These are phyloP conservation scores for Acholoe squamosa DNA, from an alignment of 2,888 invertebrate species.

Conservation along the genomic window DNA sequence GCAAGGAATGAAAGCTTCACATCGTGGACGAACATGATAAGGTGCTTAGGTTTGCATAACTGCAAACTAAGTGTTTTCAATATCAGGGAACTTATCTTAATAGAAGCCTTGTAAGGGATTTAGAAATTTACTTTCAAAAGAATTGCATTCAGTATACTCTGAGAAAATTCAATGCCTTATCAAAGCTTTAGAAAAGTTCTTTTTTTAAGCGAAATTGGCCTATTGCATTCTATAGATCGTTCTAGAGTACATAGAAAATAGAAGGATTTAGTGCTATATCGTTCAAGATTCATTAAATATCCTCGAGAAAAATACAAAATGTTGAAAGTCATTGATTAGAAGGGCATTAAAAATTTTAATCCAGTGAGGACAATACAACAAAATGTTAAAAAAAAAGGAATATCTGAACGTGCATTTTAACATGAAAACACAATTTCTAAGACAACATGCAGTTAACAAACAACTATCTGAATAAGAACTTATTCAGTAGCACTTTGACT, in stretches of 20 bases:
- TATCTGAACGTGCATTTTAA: conserved; percentile 28
- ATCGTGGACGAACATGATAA: neutral
- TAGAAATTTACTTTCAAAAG: neutral
- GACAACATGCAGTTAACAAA: conserved; percentile 27
- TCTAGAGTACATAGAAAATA: neutral
- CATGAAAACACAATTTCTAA: conserved; percentile 27
- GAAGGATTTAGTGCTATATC: neutral
- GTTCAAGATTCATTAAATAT: neutral
- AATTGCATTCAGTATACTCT: neutral
- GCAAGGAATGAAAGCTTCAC: neutral
- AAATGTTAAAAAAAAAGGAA: conserved; percentile 13
- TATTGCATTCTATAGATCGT: neutral
- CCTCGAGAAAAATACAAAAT: neutral
- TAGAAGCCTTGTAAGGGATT: neutral
- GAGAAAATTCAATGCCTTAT: no score
- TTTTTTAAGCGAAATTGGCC: neutral
- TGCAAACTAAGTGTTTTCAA: neutral
- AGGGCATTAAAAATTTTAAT: neutral
- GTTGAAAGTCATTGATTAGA: neutral
- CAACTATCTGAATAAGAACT: neutral
- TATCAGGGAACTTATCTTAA: conserved; percentile 1
- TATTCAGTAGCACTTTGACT: neutral
- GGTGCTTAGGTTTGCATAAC: neutral
- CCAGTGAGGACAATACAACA: conserved; percentile 9
- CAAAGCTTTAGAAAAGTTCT: neutral